Evolutionary conservation across 2,113 vertebrate genomes (phyloP), one percentile per base, ranked within the genome.

Genomic region (Odocoileus hemionus): DNA sequence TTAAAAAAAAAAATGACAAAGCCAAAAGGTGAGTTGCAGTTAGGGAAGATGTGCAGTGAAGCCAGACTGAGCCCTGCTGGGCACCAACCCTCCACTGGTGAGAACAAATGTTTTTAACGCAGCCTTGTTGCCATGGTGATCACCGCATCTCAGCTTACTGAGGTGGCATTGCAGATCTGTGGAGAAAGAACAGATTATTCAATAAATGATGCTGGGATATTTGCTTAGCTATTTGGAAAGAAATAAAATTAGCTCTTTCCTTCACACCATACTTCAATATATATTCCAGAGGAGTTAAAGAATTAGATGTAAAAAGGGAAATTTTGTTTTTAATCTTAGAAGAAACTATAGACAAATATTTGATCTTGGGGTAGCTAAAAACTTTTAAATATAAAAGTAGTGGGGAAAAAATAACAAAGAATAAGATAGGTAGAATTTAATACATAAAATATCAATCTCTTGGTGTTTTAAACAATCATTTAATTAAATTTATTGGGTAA

Each of bases 221-320:
- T 96, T 97, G 94, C 87, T 96, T 82, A 84, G 92, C 79, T 94
- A 57, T 95, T 97, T 93, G 85, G 93, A 96, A 96, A 85, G 86
- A 92, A 95, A 93, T 79, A 97, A 96, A 97, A 97, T 94, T 95
- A 95, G 95, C 80, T 96, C 57, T 78, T 96, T 95, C 74, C 87
- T 95, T 96, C 95, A 98, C 79, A 96, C 57, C n/a, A 50, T 33
- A 86, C 30, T 74, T 82, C 87, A 84, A 28, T 45, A 93, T 45
- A 93, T 93, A 96, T 91, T 94, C 47, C 87, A 84, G 64, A 90
- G 15, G 11, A 92, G 45, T 85, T 79, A 84, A 74, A 76, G 45
- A 95, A 79, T 86, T 94, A 86, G 94, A 89, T 36, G 26, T 64
- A 54, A 70, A 93, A 84, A 58, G 67, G 33, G n/a, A 45, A 82